Conservation (phyloP, 23 tunicate genomes). For the Clavelina lepadiformis region DNA sequence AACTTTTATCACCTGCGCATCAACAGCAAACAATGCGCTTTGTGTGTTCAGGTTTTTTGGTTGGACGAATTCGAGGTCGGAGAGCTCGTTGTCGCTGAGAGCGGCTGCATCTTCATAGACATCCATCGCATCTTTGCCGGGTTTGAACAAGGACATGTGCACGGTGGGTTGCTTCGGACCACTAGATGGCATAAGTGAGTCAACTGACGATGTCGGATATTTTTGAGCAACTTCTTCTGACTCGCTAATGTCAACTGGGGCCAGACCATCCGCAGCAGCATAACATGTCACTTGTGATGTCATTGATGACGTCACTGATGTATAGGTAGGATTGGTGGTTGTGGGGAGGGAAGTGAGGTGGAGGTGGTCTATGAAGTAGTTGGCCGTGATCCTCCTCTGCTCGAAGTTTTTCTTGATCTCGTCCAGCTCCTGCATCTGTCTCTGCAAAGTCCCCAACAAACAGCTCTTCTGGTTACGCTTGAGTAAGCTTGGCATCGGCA, state of each 20-base stretch:
- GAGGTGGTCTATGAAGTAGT: not conserved
- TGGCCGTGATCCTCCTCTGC: constrained; percentile 12
- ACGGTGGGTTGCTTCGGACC: constrained; percentile 20
- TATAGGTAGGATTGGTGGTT: too few relatives aligned
- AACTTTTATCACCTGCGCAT: not conserved
- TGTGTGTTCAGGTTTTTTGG: constrained; percentile 50
- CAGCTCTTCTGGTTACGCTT: constrained; percentile 30
- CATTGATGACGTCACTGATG: too few relatives aligned
- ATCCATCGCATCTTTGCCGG: constrained; percentile 6
- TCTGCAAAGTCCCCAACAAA: constrained; percentile 46
- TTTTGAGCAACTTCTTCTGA: too few relatives aligned
- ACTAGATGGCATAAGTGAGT: too few relatives aligned
- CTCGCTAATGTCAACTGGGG: too few relatives aligned
- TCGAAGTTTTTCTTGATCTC: constrained; percentile 44
- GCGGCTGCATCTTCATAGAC: constrained; percentile 38
- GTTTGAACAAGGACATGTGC: constrained; percentile 53
- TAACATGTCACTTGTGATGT: too few relatives aligned
- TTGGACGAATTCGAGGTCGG: constrained; percentile 65
- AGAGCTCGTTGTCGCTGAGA: constrained; percentile 65
- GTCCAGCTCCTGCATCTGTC: constrained; percentile 76
- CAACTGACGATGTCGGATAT: too few relatives aligned
- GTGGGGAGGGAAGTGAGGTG: not conserved
- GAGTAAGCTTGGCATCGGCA: constrained; percentile 7
- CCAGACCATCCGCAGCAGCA: too few relatives aligned
- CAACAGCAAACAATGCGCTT: not conserved